These are phyloP conservation scores for Strigops habroptila DNA, from an alignment of 2,113 vertebrate genomes.

Conservation along the genomic window DNA sequence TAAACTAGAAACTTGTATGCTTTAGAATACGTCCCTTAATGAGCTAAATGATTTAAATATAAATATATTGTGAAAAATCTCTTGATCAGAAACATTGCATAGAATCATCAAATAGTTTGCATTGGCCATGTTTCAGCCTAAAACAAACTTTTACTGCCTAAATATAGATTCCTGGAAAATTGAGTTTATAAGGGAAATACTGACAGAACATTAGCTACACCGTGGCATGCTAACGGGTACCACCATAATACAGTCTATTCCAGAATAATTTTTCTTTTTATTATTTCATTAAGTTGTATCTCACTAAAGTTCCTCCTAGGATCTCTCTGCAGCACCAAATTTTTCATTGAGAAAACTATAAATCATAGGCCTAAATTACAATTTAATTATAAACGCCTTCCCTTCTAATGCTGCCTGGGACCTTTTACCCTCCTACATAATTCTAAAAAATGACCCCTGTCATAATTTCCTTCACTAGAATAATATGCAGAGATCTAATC, in stretches of 20 bases:
- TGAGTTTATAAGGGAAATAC: constrained; percentile 28
- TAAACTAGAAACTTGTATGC: background rate
- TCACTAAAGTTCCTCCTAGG: constrained; percentile 83
- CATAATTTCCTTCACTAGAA: constrained; percentile 86
- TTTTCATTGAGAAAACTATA: constrained; percentile 87
- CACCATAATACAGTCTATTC: constrained; percentile 66
- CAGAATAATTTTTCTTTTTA: constrained; percentile 86
- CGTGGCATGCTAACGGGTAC: constrained; percentile 24
- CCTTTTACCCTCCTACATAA: constrained; percentile 93
- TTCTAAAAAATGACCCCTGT: constrained; percentile 95
- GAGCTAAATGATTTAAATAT: background rate
- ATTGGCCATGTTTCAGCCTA: background rate
- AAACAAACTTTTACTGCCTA: background rate
- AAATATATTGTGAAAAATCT: background rate
- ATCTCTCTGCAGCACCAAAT: constrained; percentile 81
- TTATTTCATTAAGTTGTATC: constrained; percentile 98
- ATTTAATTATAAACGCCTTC: constrained; percentile 98
- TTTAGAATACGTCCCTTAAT: background rate
- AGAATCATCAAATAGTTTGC: background rate
- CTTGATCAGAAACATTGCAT: background rate
- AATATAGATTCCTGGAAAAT: constrained; percentile 2
- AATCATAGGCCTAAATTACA: constrained; percentile 96
- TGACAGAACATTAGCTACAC: constrained; percentile 17
- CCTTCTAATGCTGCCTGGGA: constrained; percentile 95
- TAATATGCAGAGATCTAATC: constrained; percentile 82